These are phyloP conservation scores for Spondyliosoma cantharus DNA, from an alignment of 2,797 vertebrate species.

Conservation along the genomic window DNA sequence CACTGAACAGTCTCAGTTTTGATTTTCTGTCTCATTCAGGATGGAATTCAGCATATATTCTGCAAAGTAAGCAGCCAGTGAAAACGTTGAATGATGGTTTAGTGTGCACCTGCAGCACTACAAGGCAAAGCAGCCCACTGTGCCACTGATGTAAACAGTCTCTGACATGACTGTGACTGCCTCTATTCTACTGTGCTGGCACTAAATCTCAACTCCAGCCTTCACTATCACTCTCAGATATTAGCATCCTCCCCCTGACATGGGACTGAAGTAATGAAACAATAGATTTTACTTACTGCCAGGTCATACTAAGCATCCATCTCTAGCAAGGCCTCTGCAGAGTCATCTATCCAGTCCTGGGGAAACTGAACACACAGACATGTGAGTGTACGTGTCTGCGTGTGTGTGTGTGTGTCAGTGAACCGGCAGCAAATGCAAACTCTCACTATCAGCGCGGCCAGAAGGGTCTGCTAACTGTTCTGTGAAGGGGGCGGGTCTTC, in stretches of 20 bases:
- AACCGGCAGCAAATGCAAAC: constrained; percentile 74
- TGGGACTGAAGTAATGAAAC: constrained; percentile 67
- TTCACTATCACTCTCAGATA: constrained; percentile 67
- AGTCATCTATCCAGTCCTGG: constrained; percentile 66
- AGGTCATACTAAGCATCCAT: constrained; percentile 74
- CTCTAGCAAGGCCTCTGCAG: constrained; percentile 60
- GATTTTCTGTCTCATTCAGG: constrained; percentile 20
- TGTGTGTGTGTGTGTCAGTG: constrained; percentile 65
- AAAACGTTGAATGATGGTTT: constrained; percentile 38
- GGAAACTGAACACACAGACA: constrained; percentile 40
- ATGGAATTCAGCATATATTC: constrained; percentile 30
- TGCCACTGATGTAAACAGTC: constrained; percentile 53
- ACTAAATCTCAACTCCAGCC: constrained; percentile 53
- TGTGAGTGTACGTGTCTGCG: constrained; percentile 24
- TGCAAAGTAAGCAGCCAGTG: constrained; percentile 22
- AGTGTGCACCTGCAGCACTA: constrained; percentile 31
- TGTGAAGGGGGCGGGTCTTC: constrained; percentile 78
- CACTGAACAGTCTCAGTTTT: constrained; percentile 2
- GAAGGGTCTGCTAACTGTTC: constrained; percentile 74
- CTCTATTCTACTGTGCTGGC: constrained; percentile 41
- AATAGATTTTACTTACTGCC: constrained; percentile 81
- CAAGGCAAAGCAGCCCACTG: constrained; percentile 24
- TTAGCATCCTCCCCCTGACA: constrained; percentile 63
- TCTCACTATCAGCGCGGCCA: constrained; percentile 66
- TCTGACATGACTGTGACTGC: constrained; percentile 51